Evolutionary conservation across 2,113 vertebrate genomes (phyloP).

Genomic region (Otis tarda): DNA sequence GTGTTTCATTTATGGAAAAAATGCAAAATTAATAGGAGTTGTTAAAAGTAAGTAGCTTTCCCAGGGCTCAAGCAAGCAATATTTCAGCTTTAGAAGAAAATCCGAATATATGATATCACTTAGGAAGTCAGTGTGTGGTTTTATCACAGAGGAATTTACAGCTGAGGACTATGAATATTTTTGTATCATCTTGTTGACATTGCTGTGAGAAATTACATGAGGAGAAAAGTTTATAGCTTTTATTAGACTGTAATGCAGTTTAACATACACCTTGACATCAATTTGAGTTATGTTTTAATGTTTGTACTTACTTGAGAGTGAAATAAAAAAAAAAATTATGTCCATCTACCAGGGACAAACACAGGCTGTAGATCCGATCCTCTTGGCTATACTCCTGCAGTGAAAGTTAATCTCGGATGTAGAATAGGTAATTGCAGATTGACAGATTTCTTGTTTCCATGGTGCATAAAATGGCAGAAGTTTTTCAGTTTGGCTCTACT

Average conservation of each 20-base stretch:
- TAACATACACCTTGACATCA: background rate
- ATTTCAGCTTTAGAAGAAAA: background rate
- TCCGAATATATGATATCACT: background rate
- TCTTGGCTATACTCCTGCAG: background rate
- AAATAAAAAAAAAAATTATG: background rate
- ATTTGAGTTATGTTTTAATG: conserved; percentile 35
- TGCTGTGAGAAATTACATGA: background rate
- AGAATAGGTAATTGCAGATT: conserved; percentile 36
- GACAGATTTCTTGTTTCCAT: conserved; percentile 48
- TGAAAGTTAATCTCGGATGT: background rate
- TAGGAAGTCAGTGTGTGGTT: background rate
- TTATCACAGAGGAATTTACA: conserved; percentile 4
- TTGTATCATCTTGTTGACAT: background rate
- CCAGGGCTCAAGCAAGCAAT: background rate
- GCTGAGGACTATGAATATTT: conserved; percentile 2
- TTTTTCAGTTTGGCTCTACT: conserved; percentile 38
- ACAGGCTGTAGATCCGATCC: background rate
- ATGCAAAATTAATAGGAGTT: background rate
- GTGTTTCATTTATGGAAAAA: background rate
- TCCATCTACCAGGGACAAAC: background rate
- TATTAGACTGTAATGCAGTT: background rate
- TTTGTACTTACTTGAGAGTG: background rate
- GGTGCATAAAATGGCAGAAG: conserved; percentile 24
- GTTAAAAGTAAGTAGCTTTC: conserved; percentile 19
- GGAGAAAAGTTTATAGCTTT: conserved; percentile 12